Evolutionary conservation across 1,140 invertebrate species (phyloP).

Genomic region (Pogonus chalceus): DNA sequence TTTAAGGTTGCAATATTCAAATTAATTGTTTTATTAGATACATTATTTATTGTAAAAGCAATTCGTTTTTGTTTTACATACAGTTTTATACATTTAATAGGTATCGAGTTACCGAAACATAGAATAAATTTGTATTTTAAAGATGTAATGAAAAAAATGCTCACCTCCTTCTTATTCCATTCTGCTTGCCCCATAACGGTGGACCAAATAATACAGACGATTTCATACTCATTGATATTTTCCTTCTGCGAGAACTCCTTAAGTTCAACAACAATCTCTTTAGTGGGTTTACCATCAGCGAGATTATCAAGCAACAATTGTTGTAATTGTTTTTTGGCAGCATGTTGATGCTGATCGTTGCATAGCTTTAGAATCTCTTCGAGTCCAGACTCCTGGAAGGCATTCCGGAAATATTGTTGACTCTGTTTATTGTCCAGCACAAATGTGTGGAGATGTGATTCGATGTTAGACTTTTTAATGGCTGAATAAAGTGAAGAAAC

Average conservation of each 20-base stretch:
- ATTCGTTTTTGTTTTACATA: too few species aligned
- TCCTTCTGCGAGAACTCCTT: slow-evolving; percentile 74
- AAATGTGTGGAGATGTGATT: slow-evolving; percentile 81
- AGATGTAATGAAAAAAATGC: too few species aligned
- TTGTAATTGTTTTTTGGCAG: slow-evolving; percentile 72
- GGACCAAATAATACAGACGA: slow-evolving; percentile 79
- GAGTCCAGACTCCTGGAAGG: slow-evolving; percentile 77
- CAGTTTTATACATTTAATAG: too few species aligned
- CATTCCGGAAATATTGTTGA: slow-evolving; percentile 74
- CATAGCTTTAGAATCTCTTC: slow-evolving; percentile 82
- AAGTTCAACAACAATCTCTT: slow-evolving; percentile 73
- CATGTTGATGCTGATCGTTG: slow-evolving; percentile 79
- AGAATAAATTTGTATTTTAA: too few species aligned
- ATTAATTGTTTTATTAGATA: too few species aligned
- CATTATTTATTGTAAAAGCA: too few species aligned
- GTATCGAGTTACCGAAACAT: too few species aligned
- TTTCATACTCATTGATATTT: slow-evolving; percentile 80
- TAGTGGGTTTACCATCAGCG: slow-evolving; percentile 66
- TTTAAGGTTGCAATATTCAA: too few species aligned
- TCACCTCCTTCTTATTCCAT: slow-evolving; percentile 91
- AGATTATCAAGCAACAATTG: slow-evolving; percentile 68
- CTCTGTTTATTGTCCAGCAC: slow-evolving; percentile 87
- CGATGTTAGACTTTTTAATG: slow-evolving; percentile 81
- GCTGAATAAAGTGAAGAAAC: slow-evolving; percentile 72
- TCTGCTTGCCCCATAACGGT: slow-evolving; percentile 89